Evolutionary conservation across 2,797 vertebrate species (phyloP), one percentile per base, ranked within the genome.

Genomic region (Artibeus jamaicensis): DNA sequence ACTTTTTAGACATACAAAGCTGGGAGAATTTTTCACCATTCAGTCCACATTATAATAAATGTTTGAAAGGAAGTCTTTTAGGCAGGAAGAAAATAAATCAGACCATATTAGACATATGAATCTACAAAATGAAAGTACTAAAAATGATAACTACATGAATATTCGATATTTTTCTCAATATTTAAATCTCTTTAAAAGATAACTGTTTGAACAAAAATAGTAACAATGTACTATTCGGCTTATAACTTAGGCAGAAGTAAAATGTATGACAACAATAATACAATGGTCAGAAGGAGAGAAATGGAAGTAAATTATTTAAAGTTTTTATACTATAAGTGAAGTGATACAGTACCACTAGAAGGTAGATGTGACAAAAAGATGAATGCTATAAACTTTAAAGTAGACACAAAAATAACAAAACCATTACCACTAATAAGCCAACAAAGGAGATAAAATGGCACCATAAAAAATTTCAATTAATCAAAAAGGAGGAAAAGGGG

Each of bases 31-130:
- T 88, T 65, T 91, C 67, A 86, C 9, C 32, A 73, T 59, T 12
- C 50, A 57, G 6, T 78, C 9, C 65, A 73, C 14, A 46, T 24
- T n/a, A 21, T 14, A 84, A 85, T 59, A 94, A 86, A 70, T 53
- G 62, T 90, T 68, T 6, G 53, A 93, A 87, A 83, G 19, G 19
- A 86, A 81, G 2, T 65, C 19, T 14, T 86, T 76, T 78, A 73
- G 39, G 70, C 16, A 78, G 53, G 34, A 88, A 42, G 79, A 91
- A 96, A 87, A 94, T 73, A 96, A 91, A 88, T 78, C 29, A 84
- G 3, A 65, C 10, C n/a, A 65, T 42, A 94, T 24, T 79, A 89
- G 65, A 96, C 77, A 73, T 57, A 77, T 22, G 9, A 32, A 78
- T 78, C 37, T 65, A 79, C 16, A 88, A 1, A 81, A 81, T 48